phyloP scores from a whole-genome alignment of 2,888 invertebrate genomes.

The Cataglyphis albicans region DNA sequence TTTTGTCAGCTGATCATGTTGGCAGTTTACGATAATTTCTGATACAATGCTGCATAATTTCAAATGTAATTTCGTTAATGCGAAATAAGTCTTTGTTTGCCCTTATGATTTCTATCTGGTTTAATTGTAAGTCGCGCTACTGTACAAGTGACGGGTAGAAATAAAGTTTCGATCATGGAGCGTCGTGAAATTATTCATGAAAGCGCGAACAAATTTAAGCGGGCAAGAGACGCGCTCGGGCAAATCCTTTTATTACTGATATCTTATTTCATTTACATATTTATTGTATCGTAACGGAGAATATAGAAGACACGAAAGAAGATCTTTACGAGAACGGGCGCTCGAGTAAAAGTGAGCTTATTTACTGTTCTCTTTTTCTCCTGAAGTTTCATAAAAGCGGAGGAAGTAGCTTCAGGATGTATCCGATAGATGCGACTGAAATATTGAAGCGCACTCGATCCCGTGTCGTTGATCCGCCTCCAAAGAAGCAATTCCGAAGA shows the following conservation, averaged over 20 bases:
- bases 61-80: background rate
- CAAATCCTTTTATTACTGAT: slow-evolving; percentile 52
- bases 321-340: slow-evolving; percentile 56
- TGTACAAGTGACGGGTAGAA: slow-evolving; percentile 30
- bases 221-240: slow-evolving; percentile 34
- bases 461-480: slow-evolving; percentile 59
- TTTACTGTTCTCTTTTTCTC: slow-evolving; percentile 65
- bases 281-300: slow-evolving; percentile 59
- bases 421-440: slow-evolving; percentile 69
- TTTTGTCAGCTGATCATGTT: background rate
- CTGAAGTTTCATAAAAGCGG: slow-evolving; percentile 60
- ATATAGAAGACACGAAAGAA: slow-evolving; percentile 35
- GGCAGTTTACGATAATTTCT: background rate
- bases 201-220: slow-evolving; percentile 51
- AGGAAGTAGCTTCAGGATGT: slow-evolving; percentile 57
- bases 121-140: slow-evolving; percentile 26
- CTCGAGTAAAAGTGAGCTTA: slow-evolving; percentile 67
- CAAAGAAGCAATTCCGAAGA: slow-evolving; percentile 46
- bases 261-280: slow-evolving; percentile 62
- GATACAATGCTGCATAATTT: background rate
- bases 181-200: slow-evolving; percentile 54
- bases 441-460: slow-evolving; percentile 68
- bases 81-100: slow-evolving; percentile 1
- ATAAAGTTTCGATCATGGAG: slow-evolving; percentile 40
- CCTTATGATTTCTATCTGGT: background rate